Percentiles rank a stretch among this genome's conserved stretches.
phyloP scores from a whole-genome alignment of 2,797 vertebrate species.

The Myripristis murdjan region DNA sequence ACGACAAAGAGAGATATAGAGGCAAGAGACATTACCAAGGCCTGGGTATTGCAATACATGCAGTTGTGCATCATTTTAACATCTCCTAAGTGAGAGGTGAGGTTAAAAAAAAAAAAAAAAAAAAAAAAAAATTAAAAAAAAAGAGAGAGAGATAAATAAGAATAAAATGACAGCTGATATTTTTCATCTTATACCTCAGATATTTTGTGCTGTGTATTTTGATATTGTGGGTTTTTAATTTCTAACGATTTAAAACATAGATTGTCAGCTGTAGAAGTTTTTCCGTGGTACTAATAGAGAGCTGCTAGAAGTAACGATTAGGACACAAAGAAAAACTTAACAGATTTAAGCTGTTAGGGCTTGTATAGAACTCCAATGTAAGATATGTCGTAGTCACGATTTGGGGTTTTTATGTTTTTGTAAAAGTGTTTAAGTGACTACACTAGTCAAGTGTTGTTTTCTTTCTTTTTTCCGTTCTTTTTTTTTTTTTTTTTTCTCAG shows the following conservation, averaged over 20 bases:
- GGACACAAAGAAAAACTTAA: conserved; percentile 74
- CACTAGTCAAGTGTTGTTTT: conserved; percentile 88
- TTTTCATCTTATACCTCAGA: conserved; percentile 99
- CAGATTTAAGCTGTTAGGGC: conserved; percentile 90
- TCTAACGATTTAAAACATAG: conserved; percentile 93
- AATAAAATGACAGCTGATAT: conserved; percentile 86
- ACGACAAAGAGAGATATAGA: conserved; percentile 80
- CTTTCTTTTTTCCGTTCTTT: conserved; percentile 69
- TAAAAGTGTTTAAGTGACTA: conserved; percentile 92
- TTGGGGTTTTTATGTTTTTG: conserved; percentile 91
- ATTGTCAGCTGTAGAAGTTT: conserved; percentile 94
- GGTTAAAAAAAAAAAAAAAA: conserved; percentile 42
- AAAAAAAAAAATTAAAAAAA: too few species aligned
- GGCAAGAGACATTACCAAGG: conserved; percentile 92
- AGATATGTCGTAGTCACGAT: conserved; percentile 90
- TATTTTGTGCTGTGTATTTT: conserved; percentile 99
- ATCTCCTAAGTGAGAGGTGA: conserved; percentile 90
- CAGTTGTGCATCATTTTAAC: conserved; percentile 96
- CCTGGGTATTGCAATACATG: conserved; percentile 98
- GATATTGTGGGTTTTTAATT: conserved; percentile 99
- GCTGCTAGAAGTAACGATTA: conserved; percentile 86
- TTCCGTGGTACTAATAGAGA: conserved; percentile 94
- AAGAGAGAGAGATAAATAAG: too few species aligned
- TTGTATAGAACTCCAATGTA: conserved; percentile 93
- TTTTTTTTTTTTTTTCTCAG: conserved; percentile 83